phyloP scores from a whole-genome alignment of 1,140 invertebrate species.

The Harlomillsia oculata region DNA sequence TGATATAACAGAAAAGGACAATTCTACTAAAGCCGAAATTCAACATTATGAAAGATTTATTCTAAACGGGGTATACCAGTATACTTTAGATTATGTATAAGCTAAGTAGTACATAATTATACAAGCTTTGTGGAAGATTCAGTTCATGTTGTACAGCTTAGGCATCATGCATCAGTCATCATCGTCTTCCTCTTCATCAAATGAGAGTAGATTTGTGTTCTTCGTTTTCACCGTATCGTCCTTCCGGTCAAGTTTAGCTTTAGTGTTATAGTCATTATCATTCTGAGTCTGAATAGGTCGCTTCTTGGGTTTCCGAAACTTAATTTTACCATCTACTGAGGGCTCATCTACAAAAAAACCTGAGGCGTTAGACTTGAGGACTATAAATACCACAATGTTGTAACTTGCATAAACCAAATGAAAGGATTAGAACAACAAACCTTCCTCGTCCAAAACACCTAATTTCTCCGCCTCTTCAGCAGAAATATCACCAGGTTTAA shows the following conservation, averaged over 20 bases:
- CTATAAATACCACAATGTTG: not conserved
- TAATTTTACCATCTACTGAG: slow-evolving; percentile 46
- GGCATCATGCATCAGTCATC: too few relatives aligned
- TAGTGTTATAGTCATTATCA: slow-evolving; percentile 43
- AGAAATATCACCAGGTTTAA: slow-evolving; percentile 65
- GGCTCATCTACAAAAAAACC: slow-evolving; percentile 36
- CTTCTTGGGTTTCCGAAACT: slow-evolving; percentile 45
- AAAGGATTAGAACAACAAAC: not conserved
- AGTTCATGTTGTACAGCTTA: too few relatives aligned
- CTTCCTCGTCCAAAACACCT: slow-evolving; percentile 13
- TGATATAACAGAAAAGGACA: too few relatives aligned
- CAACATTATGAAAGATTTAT: too few relatives aligned
- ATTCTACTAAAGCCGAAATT: too few relatives aligned
- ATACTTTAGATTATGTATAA: too few relatives aligned
- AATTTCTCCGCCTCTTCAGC: slow-evolving; percentile 59
- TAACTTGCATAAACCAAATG: not conserved
- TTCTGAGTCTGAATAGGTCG: slow-evolving; percentile 39
- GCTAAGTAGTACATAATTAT: too few relatives aligned
- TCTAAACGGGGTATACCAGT: too few relatives aligned
- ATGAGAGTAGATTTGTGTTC: slow-evolving; percentile 39
- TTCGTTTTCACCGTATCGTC: slow-evolving; percentile 33
- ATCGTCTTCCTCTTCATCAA: slow-evolving; percentile 39
- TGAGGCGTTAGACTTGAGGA: not conserved
- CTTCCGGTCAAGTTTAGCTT: slow-evolving; percentile 28
- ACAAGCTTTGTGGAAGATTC: too few relatives aligned